These are phyloP conservation scores for Rotaria macrura DNA, from an alignment of 2,888 invertebrate species.

Conservation along the genomic window DNA sequence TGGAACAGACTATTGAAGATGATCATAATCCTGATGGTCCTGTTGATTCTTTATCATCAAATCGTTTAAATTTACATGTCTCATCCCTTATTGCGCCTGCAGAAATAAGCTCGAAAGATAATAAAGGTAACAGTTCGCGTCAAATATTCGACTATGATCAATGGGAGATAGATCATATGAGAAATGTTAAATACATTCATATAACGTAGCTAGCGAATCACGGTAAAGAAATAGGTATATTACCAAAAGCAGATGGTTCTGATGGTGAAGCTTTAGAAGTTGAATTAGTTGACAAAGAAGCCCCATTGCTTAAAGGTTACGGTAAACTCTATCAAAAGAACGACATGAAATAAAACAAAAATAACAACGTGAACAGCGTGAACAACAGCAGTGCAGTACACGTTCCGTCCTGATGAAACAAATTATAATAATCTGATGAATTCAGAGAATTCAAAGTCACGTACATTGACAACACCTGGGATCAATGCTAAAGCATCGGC, in stretches of 20 bases:
- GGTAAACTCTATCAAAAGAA: conserved; percentile 90
- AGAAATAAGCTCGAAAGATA: not conserved
- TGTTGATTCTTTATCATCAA: not conserved
- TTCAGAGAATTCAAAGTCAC: conserved; percentile 4
- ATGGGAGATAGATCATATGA: conserved; percentile 97
- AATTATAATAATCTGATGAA: conserved; percentile 30
- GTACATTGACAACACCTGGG: conserved; percentile 45
- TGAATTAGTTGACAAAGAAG: conserved; percentile 94
- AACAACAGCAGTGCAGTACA: conserved; percentile 63
- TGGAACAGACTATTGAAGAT: not conserved
- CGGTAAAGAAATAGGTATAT: conserved; percentile 82
- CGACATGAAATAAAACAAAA: conserved; percentile 72
- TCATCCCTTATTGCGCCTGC: not conserved
- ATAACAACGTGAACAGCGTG: conserved; percentile 57
- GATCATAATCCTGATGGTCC: conserved; percentile 82
- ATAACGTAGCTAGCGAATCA: conserved; percentile 89
- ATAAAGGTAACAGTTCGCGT: conserved; percentile 45
- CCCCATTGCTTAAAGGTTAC: conserved; percentile 71
- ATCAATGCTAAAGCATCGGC: conserved; percentile 49
- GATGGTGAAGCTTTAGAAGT: conserved; percentile 93
- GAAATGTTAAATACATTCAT: conserved; percentile 78
- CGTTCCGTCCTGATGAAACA: conserved; percentile 15
- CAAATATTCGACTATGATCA: conserved; percentile 83
- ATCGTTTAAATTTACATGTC: not conserved
- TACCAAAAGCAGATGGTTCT: conserved; percentile 61